phyloP scores from a whole-genome alignment of 2,888 invertebrate species.

The Callinectes sapidus region DNA sequence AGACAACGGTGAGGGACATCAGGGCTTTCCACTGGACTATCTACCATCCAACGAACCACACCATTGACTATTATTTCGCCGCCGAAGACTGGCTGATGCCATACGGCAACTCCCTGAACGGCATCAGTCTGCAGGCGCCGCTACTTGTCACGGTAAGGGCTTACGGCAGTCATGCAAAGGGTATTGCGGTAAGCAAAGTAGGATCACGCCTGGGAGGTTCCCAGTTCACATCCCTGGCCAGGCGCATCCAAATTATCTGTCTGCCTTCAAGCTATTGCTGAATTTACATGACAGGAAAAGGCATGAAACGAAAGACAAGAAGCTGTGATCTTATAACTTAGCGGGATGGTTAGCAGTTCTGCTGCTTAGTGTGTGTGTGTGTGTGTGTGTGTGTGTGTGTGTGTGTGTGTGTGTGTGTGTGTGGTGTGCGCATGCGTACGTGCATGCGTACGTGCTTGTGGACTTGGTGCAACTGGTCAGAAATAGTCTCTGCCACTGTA shows the following conservation, averaged over 20 bases:
- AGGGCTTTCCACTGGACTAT: constrained; percentile 47
- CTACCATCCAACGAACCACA: background rate
- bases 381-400: too few relatives aligned
- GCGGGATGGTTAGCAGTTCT: too few relatives aligned
- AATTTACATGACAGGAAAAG: too few relatives aligned
- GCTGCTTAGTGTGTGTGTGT: too few relatives aligned
- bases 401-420: too few relatives aligned
- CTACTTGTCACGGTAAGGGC: constrained; percentile 50
- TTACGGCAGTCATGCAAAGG: background rate
- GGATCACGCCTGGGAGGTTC: background rate
- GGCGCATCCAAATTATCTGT: too few relatives aligned
- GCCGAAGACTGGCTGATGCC: constrained; percentile 57
- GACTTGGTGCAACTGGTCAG: too few relatives aligned
- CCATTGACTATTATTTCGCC: constrained; percentile 54
- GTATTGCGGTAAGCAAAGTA: background rate
- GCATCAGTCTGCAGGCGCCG: constrained; percentile 46
- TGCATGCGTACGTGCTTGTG: background rate
- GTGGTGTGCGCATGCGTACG: background rate
- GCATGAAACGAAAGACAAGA: too few relatives aligned
- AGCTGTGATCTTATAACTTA: too few relatives aligned
- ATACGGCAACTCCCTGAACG: constrained; percentile 40
- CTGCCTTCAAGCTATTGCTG: too few relatives aligned
- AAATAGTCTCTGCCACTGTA: too few relatives aligned
- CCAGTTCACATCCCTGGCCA: too few relatives aligned
- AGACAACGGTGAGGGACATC: constrained; percentile 39